A percentile compares a stretch with the other conserved stretches of the same genome.
phyloP scores from a whole-genome alignment of 2,888 invertebrate genomes.

The Euspilapteryx auroguttella region DNA sequence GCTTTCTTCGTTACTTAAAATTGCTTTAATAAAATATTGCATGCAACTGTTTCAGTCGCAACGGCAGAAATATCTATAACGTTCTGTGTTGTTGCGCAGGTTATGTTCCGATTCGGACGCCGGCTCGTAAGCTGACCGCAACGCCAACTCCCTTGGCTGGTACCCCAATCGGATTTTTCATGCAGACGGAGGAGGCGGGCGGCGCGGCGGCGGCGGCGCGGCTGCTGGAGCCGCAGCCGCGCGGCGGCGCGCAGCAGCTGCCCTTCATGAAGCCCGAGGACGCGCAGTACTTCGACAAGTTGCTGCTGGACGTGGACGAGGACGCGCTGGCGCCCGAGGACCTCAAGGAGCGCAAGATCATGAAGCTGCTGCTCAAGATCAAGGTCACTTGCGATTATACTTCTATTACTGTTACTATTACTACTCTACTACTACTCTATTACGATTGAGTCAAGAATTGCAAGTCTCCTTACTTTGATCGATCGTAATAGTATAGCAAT shows the following conservation, averaged over 20 bases:
- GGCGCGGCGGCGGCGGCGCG: slow-evolving; percentile 83
- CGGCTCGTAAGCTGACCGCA: slow-evolving; percentile 94
- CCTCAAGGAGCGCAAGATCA: slow-evolving; percentile 97
- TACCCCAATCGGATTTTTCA: slow-evolving; percentile 92
- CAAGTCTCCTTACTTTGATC: too few relatives aligned
- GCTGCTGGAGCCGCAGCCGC: slow-evolving; percentile 89
- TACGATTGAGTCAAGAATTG: too few relatives aligned
- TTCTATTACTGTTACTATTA: neutral
- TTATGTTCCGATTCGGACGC: slow-evolving; percentile 95
- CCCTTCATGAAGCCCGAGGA: slow-evolving; percentile 99
- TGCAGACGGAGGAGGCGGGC: slow-evolving; percentile 86
- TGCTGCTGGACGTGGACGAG: slow-evolving; percentile 97
- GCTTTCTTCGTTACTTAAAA: slow-evolving; percentile 19
- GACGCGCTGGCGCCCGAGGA: slow-evolving; percentile 94
- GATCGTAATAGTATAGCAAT: too few relatives aligned
- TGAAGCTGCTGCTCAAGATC: slow-evolving; percentile 96
- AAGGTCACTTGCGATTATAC: slow-evolving; percentile 53
- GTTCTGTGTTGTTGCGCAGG: slow-evolving; percentile 64
- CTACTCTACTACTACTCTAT: too few relatives aligned
- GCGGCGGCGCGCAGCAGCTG: slow-evolving; percentile 86
- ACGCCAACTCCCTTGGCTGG: slow-evolving; percentile 97
- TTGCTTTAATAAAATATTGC: slow-evolving; percentile 14
- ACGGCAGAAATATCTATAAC: too few relatives aligned
- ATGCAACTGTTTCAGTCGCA: too few relatives aligned
- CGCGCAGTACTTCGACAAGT: slow-evolving; percentile 99